Conservation (phyloP, 64 coral and sea anemone genomes). For the Cladopsammia gracilis region DNA sequence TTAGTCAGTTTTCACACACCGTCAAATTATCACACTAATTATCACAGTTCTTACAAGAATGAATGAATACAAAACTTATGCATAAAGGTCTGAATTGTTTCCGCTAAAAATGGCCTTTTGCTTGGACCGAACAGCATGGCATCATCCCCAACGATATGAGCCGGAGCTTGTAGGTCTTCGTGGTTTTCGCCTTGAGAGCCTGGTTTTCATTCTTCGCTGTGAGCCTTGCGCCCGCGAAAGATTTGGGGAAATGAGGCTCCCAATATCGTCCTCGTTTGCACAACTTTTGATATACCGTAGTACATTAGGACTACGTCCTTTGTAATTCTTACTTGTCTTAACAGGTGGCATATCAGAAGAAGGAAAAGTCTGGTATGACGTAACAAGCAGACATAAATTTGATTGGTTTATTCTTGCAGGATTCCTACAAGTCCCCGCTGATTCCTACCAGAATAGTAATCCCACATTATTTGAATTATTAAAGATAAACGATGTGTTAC, state of each 20-base stretch:
- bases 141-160: conserved; percentile 54
- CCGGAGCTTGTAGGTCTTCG: conserved; percentile 40
- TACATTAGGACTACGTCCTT: conserved; percentile 59
- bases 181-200: not conserved
- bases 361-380: not conserved
- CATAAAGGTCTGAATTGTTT: conserved; percentile 44
- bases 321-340: conserved; percentile 37
- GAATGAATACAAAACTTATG: conserved; percentile 21
- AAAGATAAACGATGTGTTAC: too few relatives aligned
- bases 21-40: too few relatives aligned
- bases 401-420: conserved; percentile 13
- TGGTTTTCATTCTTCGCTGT: conserved; percentile 47
- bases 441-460: not conserved
- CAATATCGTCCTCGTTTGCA: conserved; percentile 47
- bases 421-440: not conserved
- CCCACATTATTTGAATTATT: too few relatives aligned
- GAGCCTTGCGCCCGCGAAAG: conserved; percentile 57
- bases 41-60: too few relatives aligned
- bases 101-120: conserved; percentile 54
- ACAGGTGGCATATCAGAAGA: not conserved
- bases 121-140: conserved; percentile 36
- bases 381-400: not conserved
- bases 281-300: conserved; percentile 33
- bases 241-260: conserved; percentile 25
- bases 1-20: too few relatives aligned